Evolutionary conservation across 2,113 vertebrate species (phyloP), one percentile per base, ranked within the genome.

Genomic region (Trachemys scripta): DNA sequence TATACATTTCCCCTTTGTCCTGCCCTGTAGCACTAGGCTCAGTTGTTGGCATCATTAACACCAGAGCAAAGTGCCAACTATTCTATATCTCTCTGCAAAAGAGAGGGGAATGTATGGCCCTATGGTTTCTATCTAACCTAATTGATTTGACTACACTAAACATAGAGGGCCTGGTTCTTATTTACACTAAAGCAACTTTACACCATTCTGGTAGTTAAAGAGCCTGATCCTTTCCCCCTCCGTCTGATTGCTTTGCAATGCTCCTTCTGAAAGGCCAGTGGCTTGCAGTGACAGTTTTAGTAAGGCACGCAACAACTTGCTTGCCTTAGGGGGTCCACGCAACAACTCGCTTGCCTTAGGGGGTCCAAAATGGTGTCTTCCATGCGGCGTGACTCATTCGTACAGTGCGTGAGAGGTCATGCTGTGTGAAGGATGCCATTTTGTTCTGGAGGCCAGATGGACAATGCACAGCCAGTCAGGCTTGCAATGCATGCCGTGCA

Each of bases 1-100:
- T 10, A 1, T 0, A 8, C 59, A 8, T 16, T 82, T 42, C 38
- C 8, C 84, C 2, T 38, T 31, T 56, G 29, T 3, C 0, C 25
- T 27, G 31, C 31, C 53, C 19, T 9, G 16, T 27, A 31, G 62
- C 82, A 51, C 19, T 1, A 47, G 14, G 45, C 79, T 50, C 45
- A 47, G 45, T 42, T 65, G 27, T 4, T 45, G 31, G 54, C n/a
- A 10, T 25, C 10, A 27, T n/a, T 35, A 50, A 47, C 49, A 45
- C 6, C 1, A 0, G 65, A 10, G 10, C 22, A 1, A 38, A 17
- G 29, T 42, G 31, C 25, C 35, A 57, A 29, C 12, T 1, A 0
- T 35, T 45, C 25, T n/a, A 10, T 0, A 1, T 22, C 8, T 0
- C 17, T 27, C 8, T n/a, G 14, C 59, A 50, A 81, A 12, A 4